Percentiles rank a stretch among this genome's conserved stretches.
Conservation (phyloP, 2,113 vertebrate genomes). For the Capreolus pygargus region DNA sequence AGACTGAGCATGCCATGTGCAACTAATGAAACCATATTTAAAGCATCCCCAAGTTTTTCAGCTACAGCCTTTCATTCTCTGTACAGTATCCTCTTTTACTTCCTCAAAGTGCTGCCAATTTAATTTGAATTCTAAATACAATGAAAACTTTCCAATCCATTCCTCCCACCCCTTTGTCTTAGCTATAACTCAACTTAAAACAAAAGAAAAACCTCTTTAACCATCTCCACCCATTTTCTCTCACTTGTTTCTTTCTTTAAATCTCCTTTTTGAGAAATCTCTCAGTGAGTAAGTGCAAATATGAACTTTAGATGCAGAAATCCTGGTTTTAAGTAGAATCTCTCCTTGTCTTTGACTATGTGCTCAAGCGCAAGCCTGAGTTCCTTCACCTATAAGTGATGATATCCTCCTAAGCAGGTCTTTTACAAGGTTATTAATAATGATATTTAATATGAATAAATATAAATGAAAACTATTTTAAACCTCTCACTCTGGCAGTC, state of each 20-base stretch:
- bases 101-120: neutral
- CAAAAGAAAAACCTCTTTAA: neutral
- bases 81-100: neutral
- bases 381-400: neutral
- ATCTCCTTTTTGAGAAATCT: neutral
- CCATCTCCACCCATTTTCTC: neutral
- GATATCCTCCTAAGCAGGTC: neutral
- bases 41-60: neutral
- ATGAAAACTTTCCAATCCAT: neutral
- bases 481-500: neutral
- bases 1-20: neutral
- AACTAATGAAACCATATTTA: neutral
- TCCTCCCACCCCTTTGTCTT: neutral
- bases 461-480: neutral
- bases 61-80: neutral
- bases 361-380: neutral
- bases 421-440: neutral
- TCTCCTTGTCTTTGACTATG: neutral
- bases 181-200: neutral
- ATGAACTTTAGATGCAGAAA: neutral
- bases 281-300: too few species aligned
- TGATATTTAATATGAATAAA: neutral
- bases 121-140: conserved; percentile 16
- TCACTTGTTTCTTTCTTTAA: neutral
- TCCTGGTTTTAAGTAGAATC: neutral